Evolutionary conservation across 2,113 vertebrate species (phyloP).

Genomic region (Piaya cayana): DNA sequence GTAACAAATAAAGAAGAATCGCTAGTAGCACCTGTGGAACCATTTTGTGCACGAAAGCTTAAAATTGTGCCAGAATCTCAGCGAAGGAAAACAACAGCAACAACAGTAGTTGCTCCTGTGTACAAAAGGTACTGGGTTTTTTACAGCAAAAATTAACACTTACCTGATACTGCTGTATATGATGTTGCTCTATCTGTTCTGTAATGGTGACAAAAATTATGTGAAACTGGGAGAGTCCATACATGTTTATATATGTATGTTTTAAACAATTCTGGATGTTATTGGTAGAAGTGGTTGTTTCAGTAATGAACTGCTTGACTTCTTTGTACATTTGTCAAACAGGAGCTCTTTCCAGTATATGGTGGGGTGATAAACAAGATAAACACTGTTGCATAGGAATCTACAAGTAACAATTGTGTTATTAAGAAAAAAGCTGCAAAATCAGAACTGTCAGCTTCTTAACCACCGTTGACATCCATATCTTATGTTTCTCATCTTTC

Average conservation of each 20-base stretch:
- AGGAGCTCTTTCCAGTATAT: not conserved
- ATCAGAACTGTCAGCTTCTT: not conserved
- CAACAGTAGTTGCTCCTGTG: constrained; percentile 55
- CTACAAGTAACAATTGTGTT: not conserved
- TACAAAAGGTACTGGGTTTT: constrained; percentile 61
- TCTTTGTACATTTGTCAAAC: not conserved
- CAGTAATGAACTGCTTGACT: not conserved
- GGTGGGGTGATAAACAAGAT: not conserved
- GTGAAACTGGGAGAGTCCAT: not conserved
- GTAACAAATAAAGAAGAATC: constrained; percentile 80
- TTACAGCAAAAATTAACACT: not conserved
- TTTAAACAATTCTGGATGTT: not conserved
- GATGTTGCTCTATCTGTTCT: not conserved
- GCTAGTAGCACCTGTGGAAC: constrained; percentile 73
- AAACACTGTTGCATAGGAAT: not conserved
- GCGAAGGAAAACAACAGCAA: constrained; percentile 32
- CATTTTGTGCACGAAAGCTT: constrained; percentile 60
- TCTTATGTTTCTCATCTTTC: not conserved
- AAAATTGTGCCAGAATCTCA: not conserved
- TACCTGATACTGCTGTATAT: not conserved
- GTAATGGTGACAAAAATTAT: not conserved
- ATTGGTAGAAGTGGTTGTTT: not conserved
- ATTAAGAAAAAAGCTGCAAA: not conserved
- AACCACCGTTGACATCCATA: not conserved
- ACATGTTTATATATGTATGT: not conserved